Evolutionary conservation across 2,888 invertebrate species (phyloP), one percentile per base, ranked within the genome.

Genomic region (Elmis aenea): DNA sequence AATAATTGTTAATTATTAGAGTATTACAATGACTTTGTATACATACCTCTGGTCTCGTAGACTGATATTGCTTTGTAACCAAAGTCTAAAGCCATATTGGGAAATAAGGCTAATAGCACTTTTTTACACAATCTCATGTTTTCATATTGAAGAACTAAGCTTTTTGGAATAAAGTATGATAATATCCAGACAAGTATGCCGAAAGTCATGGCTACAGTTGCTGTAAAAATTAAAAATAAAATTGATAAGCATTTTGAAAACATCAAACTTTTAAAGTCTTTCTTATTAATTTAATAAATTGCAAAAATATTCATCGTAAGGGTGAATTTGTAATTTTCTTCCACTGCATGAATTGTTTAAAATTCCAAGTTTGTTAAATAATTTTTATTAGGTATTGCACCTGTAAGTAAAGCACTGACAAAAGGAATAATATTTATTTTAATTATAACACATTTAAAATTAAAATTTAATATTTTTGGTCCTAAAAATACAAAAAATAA

Each of bases 111-210:
- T 9, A 64, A 41, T 3, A 58, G 31, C 15, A 59, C 42, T 41
- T 54, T 58, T 3, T 30, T 28, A 4, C 31, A 33, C 48, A 50
- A 54, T 1, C 43, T 31, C 23, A 51, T 33, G 11, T 37, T 26
- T 9, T 45, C 46, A 13, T 33, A 29, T 6, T 36, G 29, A 9
- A 48, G 46, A 6, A 59, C 42, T 9, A 57, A 22, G 33, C 51
- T 44, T 46, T 47, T 55, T 3, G 62, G 62, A 8, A 66, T 42
- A 16, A 59, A 54, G 32, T 61, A 62, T 2, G 62, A 55, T 15
- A 67, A 42, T 14, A 65, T 56, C 65, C 65, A 68, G 8, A 58
- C 12, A n/a, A 66, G 37, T 8, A 64, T 51, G 4, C 66, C 66
- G 3, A 57, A 38, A 24, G 63, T 47, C 40, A 64, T 60, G 2